Conservation (phyloP, 2,113 vertebrate genomes). For the Oenanthe melanoleuca region DNA sequence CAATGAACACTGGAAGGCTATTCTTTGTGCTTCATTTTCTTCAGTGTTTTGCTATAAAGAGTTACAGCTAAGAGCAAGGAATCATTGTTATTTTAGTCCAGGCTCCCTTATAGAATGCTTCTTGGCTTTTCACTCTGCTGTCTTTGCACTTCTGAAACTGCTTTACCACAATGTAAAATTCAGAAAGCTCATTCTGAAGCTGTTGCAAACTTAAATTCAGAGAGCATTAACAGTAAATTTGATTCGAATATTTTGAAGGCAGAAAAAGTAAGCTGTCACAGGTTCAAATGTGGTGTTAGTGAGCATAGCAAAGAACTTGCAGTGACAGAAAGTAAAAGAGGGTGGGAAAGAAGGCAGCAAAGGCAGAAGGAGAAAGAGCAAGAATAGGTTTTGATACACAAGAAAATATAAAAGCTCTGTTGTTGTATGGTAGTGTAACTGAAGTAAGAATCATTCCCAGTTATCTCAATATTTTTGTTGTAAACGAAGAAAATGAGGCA, state of each 20-base stretch:
- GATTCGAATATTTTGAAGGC: background rate
- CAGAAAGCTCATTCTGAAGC: background rate
- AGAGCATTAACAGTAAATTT: background rate
- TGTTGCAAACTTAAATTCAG: background rate
- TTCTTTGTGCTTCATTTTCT: background rate
- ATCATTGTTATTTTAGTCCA: background rate
- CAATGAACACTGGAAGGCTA: background rate
- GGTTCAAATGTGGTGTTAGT: background rate
- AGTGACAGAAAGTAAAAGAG: background rate
- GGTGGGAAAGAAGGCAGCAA: background rate
- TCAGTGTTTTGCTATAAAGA: background rate
- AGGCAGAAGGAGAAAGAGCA: background rate
- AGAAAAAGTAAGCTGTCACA: background rate
- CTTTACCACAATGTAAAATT: background rate
- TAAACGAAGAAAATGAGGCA: background rate
- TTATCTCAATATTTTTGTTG: background rate
- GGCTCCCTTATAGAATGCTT: background rate
- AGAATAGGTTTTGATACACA: background rate
- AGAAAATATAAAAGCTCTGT: background rate
- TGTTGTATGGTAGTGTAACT: background rate
- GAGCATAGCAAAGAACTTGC: background rate
- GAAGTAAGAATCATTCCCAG: background rate
- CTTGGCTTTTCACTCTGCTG: background rate
- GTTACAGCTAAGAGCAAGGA: background rate
- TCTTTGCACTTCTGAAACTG: background rate